Evolutionary conservation across 1,140 invertebrate species (phyloP).

Genomic region (Heterodera schachtii): DNA sequence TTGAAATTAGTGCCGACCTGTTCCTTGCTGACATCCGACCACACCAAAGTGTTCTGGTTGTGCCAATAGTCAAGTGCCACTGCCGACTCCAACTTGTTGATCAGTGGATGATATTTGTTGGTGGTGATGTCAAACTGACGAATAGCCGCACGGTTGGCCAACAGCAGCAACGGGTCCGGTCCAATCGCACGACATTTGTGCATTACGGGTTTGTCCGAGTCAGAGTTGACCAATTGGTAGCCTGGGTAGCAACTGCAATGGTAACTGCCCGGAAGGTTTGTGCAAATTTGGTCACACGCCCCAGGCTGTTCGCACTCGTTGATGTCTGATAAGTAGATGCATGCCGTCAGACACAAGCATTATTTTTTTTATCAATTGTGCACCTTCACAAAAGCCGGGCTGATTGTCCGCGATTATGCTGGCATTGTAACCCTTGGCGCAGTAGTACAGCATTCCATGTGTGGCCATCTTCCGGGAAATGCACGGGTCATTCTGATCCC

Average conservation of each 20-base stretch:
- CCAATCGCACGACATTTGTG: conserved; percentile 60
- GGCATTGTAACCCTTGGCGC: conserved; percentile 32
- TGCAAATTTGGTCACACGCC: conserved; percentile 75
- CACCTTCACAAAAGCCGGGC: conserved; percentile 48
- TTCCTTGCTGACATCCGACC: conserved; percentile 86
- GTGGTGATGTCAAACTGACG: conserved; percentile 59
- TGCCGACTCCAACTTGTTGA: conserved; percentile 59
- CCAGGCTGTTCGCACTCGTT: conserved; percentile 85
- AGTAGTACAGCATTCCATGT: conserved; percentile 40
- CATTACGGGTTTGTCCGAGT: conserved; percentile 21
- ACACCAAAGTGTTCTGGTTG: conserved; percentile 78
- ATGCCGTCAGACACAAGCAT: not conserved
- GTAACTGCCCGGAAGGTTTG: conserved; percentile 74
- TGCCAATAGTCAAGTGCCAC: conserved; percentile 65
- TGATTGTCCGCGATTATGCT: not conserved
- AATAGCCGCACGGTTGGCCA: conserved; percentile 61
- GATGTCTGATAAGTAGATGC: conserved; percentile 74
- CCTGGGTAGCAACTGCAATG: conserved; percentile 81
- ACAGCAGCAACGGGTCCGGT: conserved; percentile 56
- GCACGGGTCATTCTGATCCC: conserved; percentile 39
- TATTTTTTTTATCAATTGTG: too few species aligned
- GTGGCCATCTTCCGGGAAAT: conserved; percentile 39
- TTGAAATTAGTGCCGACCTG: conserved; percentile 74
- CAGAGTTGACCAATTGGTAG: conserved; percentile 75
- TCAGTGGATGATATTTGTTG: conserved; percentile 58